phyloP scores from a whole-genome alignment of 1,140 invertebrate species.

The Orussus abietinus region DNA sequence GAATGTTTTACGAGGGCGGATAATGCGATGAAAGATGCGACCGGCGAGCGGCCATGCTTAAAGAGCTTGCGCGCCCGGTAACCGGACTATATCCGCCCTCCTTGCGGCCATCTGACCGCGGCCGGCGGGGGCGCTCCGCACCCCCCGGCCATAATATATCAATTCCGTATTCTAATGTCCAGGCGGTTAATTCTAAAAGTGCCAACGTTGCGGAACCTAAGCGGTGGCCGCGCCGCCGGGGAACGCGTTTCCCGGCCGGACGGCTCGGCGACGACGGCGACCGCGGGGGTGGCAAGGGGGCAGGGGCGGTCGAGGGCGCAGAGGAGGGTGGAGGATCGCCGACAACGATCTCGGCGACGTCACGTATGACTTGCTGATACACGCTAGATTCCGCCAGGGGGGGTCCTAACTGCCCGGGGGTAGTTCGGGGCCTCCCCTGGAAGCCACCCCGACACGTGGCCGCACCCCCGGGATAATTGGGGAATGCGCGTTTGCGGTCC shows the following conservation, averaged over 20 bases:
- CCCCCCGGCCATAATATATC: constrained; percentile 36
- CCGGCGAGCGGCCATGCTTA: constrained; percentile 34
- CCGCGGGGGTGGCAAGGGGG: no score
- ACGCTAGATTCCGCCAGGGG: constrained; percentile 17
- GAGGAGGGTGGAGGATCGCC: no score
- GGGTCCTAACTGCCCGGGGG: not conserved
- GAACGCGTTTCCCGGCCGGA: not conserved
- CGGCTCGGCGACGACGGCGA: no score
- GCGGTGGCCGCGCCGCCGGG: constrained; percentile 15
- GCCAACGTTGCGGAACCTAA: constrained; percentile 39
- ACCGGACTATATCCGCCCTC: constrained; percentile 28
- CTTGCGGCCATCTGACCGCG: constrained; percentile 18
- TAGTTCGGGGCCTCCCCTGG: not conserved
- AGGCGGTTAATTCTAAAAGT: constrained; percentile 43
- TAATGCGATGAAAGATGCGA: constrained; percentile 44
- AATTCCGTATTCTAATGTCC: constrained; percentile 46
- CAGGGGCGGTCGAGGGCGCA: no score
- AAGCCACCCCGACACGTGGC: constrained; percentile 3
- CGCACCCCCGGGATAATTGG: constrained; percentile 31
- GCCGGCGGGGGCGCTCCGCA: no score
- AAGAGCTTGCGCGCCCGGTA: constrained; percentile 37
- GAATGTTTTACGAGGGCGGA: constrained; percentile 41
- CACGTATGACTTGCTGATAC: constrained; percentile 35
- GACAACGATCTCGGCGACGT: constrained; percentile 16
- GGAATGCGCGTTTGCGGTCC: constrained; percentile 33